A percentile compares a stretch with the other conserved stretches of the same genome.
Evolutionary conservation across 2,888 invertebrate genomes (phyloP).

Genomic region (Drosophila longiperda): DNA sequence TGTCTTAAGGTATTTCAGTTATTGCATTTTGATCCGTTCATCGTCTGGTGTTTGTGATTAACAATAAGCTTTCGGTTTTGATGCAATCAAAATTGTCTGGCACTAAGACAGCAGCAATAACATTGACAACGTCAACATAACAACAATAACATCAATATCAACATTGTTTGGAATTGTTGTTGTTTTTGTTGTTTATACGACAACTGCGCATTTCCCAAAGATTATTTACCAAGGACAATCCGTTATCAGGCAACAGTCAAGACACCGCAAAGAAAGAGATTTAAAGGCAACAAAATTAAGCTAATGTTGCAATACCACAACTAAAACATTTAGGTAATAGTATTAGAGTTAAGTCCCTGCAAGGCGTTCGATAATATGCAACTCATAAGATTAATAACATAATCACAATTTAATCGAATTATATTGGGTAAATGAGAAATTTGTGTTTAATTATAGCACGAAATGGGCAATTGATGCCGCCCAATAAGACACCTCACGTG

Average conservation of each 20-base stretch:
- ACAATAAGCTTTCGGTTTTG: slow-evolving; percentile 48
- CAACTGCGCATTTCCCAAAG: slow-evolving; percentile 29
- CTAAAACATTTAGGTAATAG: background rate
- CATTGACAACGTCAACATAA: slow-evolving; percentile 7
- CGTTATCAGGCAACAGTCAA: slow-evolving; percentile 6
- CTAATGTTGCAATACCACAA: slow-evolving; percentile 9
- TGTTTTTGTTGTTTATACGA: background rate
- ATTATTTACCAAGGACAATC: slow-evolving; percentile 6
- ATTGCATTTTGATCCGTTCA: slow-evolving; percentile 57
- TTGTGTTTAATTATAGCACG: slow-evolving; percentile 60
- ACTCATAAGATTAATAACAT: background rate
- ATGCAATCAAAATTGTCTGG: slow-evolving; percentile 27
- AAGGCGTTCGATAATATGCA: background rate
- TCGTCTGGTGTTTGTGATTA: slow-evolving; percentile 57
- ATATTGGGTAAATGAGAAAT: slow-evolving; percentile 17
- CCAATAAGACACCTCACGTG: slow-evolving; percentile 67
- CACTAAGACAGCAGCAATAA: slow-evolving; percentile 18
- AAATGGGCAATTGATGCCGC: slow-evolving; percentile 73
- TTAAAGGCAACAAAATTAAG: slow-evolving; percentile 4
- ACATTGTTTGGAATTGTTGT: slow-evolving; percentile 6
- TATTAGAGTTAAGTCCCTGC: background rate
- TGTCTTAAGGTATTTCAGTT: slow-evolving; percentile 38
- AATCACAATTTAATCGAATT: slow-evolving; percentile 27
- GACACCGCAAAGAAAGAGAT: slow-evolving; percentile 1
- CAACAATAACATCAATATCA: slow-evolving; percentile 24